Base-by-base conservation (phyloP, 2,113 vertebrate species). In the Butorides virescens region DNA sequence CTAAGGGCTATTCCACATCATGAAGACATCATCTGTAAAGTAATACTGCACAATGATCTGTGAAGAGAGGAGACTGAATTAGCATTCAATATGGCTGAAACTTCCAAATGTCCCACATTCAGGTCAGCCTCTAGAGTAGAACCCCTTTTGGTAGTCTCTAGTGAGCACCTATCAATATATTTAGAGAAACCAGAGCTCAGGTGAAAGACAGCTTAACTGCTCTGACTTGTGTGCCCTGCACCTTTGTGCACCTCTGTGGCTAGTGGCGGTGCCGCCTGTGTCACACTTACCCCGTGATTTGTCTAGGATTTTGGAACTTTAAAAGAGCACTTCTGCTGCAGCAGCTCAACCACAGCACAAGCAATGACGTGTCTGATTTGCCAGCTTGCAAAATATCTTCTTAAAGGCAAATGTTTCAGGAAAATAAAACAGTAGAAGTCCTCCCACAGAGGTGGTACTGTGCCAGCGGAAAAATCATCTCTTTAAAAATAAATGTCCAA, bases 1-100 rank as follows among this genome's bases (percentile, higher is more conserved):
- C 94, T 94, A 90, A 89, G 92, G 90, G 91, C 86, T 90, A 34
- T 96, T 97, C 82, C 97, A 96, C 97, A 95, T 95, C 91, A 80
- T 95, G 97, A 96, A 97, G 97, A 96, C 95, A 97, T 97, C 84
- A 95, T 90, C 66, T 92, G 91, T 93, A 95, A 97, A 93, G 92
- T 84, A 94, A 93, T 93, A 87, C 93, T 65, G 90, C 67, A 65
- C 84, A 91, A 96, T 67, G 95, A 95, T 87, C 95, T 97, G 95
- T 90, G 93, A 97, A 89, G 78, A 92, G 87, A 85, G 59, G 88
- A 95, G 94, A 0, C 92, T 59, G 86, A 90, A 42, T 91, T 77
- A 90, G 63, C 73, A 23, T 88, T 88, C 65, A 26, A 12, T 4
- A 9, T 65, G 91, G 70, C 90, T 91, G 95, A 39, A 63, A 46